Percentiles rank a stretch among this genome's conserved stretches.
These are phyloP conservation scores for Mesorhabditis sp. DNA, from an alignment of 2,888 invertebrate genomes.

Conservation along the genomic window DNA sequence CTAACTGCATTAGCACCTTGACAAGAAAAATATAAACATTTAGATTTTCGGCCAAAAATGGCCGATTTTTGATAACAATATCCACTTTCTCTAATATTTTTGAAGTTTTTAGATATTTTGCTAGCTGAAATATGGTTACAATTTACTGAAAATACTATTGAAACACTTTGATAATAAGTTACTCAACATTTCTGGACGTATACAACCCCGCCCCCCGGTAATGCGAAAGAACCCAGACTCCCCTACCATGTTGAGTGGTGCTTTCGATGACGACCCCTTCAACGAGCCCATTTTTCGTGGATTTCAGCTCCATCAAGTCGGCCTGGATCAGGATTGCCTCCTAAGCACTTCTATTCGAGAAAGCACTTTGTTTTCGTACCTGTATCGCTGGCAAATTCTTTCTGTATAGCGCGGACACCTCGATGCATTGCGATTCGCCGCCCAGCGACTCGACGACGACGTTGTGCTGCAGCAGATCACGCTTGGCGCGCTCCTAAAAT, in stretches of 20 bases:
- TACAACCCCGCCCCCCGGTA: too few species aligned
- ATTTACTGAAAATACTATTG: too few species aligned
- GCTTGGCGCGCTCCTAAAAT: constrained; percentile 71
- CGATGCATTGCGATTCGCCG: constrained; percentile 85
- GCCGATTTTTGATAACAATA: too few species aligned
- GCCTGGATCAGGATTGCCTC: constrained; percentile 63
- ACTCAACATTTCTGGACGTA: too few species aligned
- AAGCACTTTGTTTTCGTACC: constrained; percentile 15
- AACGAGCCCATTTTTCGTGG: constrained; percentile 77
- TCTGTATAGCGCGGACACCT: constrained; percentile 80
- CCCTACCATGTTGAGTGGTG: constrained; percentile 68
- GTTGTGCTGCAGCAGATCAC: constrained; percentile 74
- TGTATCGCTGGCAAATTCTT: constrained; percentile 47
- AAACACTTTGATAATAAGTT: too few species aligned
- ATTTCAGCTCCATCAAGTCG: constrained; percentile 80
- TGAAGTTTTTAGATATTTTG: too few species aligned
- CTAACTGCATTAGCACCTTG: too few species aligned
- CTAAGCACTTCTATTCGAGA: constrained; percentile 18
- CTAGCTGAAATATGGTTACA: too few species aligned
- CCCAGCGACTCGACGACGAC: constrained; percentile 81
- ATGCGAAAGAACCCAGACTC: too few species aligned
- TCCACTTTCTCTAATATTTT: too few species aligned
- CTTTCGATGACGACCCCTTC: constrained; percentile 90
- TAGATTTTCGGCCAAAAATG: too few species aligned
- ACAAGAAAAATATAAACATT: too few species aligned